Conservation (phyloP, 2,888 invertebrate species). For the Trichogramma dendrolimi region DNA sequence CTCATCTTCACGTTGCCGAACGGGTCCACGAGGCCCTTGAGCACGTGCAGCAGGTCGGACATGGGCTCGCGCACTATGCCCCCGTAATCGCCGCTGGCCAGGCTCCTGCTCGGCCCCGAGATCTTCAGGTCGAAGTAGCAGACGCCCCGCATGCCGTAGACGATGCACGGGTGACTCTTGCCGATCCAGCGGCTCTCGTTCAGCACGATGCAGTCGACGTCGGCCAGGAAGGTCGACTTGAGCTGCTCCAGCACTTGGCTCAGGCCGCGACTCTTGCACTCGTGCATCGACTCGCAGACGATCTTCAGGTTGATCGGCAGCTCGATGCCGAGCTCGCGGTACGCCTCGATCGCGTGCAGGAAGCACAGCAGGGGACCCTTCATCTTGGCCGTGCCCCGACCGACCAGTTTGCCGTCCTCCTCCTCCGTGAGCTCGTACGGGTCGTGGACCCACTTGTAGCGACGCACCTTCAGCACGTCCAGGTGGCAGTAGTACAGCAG, state of each 20-base stretch:
- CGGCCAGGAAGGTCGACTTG: slow-evolving; percentile 45
- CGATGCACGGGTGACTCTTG: slow-evolving; percentile 50
- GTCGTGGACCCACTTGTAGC: slow-evolving; percentile 47
- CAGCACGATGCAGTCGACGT: slow-evolving; percentile 48
- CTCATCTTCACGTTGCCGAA: slow-evolving; percentile 47
- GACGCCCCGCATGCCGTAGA: slow-evolving; percentile 52
- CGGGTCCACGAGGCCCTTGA: slow-evolving; percentile 41
- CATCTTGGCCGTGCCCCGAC: slow-evolving; percentile 50
- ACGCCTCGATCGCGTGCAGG: slow-evolving; percentile 50
- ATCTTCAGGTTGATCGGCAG: slow-evolving; percentile 54
- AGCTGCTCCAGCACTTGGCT: slow-evolving; percentile 42
- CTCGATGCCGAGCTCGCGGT: slow-evolving; percentile 41
- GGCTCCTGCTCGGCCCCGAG: slow-evolving; percentile 29
- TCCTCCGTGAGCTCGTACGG: slow-evolving; percentile 49
- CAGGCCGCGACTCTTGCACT: slow-evolving; percentile 45
- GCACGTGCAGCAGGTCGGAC: slow-evolving; percentile 48
- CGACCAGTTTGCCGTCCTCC: slow-evolving; percentile 45
- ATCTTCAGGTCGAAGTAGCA: slow-evolving; percentile 34
- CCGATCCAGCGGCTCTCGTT: slow-evolving; percentile 53
- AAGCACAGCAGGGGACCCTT: slow-evolving; percentile 52
- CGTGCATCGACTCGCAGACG: slow-evolving; percentile 49
- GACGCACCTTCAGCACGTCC: slow-evolving; percentile 49
- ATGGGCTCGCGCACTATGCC: slow-evolving; percentile 44
- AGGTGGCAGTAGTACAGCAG: slow-evolving; percentile 49
- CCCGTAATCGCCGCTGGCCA: slow-evolving; percentile 37